Percentiles rank a stretch among this genome's conserved stretches.
These are phyloP conservation scores for Erebia epiphron DNA, from an alignment of 2,888 invertebrate species.

Conservation along the genomic window DNA sequence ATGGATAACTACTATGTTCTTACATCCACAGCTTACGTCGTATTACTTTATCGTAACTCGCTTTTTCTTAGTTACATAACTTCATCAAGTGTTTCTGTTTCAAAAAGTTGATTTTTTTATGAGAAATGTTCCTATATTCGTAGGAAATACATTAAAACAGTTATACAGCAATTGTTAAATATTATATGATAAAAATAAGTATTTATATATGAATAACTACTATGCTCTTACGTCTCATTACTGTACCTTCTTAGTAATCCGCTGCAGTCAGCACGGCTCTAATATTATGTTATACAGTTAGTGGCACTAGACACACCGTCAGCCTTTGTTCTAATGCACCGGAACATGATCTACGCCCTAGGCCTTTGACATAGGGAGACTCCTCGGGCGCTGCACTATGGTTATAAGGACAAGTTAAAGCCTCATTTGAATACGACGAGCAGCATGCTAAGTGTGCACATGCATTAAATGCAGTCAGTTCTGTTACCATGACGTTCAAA, in stretches of 20 bases:
- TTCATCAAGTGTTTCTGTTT: no score
- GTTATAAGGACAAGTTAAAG: constrained; percentile 29
- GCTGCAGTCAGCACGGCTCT: constrained; percentile 10
- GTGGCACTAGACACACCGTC: constrained; percentile 15
- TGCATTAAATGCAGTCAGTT: constrained; percentile 4
- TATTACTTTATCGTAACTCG: no score
- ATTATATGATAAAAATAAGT: no score
- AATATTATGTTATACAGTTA: constrained; percentile 16
- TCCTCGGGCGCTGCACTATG: constrained; percentile 18
- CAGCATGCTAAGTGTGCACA: constrained; percentile 4
- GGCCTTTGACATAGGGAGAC: constrained; percentile 23
- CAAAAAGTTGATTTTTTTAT: no score
- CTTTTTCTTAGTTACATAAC: no score
- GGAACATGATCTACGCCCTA: constrained; percentile 28
- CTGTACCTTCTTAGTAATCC: constrained; percentile 1
- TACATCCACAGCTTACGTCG: no score
- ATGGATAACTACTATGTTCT: no score
- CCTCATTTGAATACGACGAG: constrained; percentile 30
- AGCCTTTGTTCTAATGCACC: constrained; percentile 21
- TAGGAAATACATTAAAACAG: no score
- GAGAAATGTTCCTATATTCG: no score
- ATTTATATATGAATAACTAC: no score
- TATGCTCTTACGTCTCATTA: not conserved
- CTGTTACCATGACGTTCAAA: not conserved
- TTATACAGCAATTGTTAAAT: no score